Conservation (phyloP, 2,888 invertebrate species). For the Cryptops parisi region DNA sequence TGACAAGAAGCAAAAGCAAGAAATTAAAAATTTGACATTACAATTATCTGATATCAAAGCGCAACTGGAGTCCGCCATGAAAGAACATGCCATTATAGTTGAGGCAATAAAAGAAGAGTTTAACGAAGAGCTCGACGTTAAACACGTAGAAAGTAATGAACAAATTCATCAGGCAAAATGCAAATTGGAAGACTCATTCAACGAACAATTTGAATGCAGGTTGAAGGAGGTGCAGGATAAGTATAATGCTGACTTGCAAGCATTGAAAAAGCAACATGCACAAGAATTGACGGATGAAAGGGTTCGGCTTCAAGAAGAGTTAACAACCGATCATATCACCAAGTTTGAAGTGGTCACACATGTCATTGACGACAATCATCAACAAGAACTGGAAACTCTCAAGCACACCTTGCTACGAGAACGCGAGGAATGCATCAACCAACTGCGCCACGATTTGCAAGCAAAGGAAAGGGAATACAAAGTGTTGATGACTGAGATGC, state of each 20-base stretch:
- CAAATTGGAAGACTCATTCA: neutral
- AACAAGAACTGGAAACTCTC: conserved; percentile 3
- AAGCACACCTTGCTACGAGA: conserved; percentile 6
- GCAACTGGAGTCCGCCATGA: no score
- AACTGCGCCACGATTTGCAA: conserved; percentile 5
- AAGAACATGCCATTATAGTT: neutral
- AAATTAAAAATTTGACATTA: no score
- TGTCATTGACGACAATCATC: conserved; percentile 6
- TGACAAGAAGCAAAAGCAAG: no score
- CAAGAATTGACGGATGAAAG: conserved; percentile 7
- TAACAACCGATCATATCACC: conserved; percentile 7
- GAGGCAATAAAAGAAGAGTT: neutral
- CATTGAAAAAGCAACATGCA: neutral
- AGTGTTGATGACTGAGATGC: neutral
- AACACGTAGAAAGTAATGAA: neutral
- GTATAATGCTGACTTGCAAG: neutral
- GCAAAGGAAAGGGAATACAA: conserved; percentile 10
- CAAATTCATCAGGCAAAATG: neutral
- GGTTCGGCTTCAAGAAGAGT: conserved; percentile 1
- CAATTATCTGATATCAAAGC: no score
- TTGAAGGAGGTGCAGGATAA: neutral
- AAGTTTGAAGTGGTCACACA: conserved; percentile 10
- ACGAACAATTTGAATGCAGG: neutral
- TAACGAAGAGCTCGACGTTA: neutral
- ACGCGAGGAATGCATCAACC: conserved; percentile 10